phyloP scores from a whole-genome alignment of 2,797 vertebrate species.

The Allobates femoralis region DNA sequence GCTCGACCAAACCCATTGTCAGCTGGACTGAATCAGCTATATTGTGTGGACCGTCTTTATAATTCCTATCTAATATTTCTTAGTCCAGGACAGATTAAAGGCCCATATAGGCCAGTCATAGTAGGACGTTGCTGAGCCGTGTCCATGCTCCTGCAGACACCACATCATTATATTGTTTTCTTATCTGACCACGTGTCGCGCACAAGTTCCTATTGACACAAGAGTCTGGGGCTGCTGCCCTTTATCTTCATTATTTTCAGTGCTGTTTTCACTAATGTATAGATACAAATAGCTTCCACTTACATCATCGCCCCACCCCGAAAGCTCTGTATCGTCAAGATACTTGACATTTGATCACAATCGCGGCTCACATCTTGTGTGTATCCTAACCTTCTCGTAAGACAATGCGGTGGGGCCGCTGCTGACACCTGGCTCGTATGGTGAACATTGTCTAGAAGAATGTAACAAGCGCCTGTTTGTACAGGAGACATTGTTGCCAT shows the following conservation, averaged over 20 bases:
- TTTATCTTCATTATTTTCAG: neutral
- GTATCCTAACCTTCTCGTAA: neutral
- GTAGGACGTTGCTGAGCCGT: too few relatives aligned
- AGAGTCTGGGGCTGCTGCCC: neutral
- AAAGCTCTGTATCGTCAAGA: neutral
- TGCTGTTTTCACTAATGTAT: slow-evolving; percentile 2
- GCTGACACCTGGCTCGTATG: too few relatives aligned
- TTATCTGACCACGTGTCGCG: neutral
- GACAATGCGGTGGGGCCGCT: neutral
- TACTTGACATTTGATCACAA: slow-evolving; percentile 16
- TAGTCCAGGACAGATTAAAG: too few relatives aligned
- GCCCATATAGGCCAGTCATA: too few relatives aligned
- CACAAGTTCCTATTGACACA: neutral
- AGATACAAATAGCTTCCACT: neutral
- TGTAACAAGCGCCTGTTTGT: neutral
- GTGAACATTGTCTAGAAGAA: neutral
- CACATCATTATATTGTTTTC: neutral
- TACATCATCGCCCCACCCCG: neutral
- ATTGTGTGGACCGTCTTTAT: too few relatives aligned
- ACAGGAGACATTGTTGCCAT: neutral
- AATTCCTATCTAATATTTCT: too few relatives aligned
- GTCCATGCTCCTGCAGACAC: neutral
- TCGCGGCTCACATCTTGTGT: neutral
- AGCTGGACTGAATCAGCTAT: too few relatives aligned
- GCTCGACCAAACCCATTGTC: too few relatives aligned